Evolutionary conservation across 2,113 vertebrate species (phyloP).

Genomic region (Grus americana): DNA sequence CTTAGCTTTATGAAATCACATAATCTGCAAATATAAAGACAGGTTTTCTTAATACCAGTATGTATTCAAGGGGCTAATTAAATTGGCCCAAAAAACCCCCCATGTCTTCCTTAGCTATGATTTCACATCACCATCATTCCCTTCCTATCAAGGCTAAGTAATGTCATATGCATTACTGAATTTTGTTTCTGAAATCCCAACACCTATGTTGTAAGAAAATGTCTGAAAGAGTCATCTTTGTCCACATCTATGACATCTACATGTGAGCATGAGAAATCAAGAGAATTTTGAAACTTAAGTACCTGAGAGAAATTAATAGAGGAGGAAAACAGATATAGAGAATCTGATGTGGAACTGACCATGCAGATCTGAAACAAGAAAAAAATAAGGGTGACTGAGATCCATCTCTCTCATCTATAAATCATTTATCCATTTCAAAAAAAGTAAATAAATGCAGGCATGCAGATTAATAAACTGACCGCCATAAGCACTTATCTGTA

Average conservation of each 20-base stretch:
- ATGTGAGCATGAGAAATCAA: not conserved
- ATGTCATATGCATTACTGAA: not conserved
- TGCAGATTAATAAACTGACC: not conserved
- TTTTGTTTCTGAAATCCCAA: not conserved
- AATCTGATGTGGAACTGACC: not conserved
- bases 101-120: not conserved
- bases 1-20: not conserved
- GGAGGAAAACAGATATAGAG: not conserved
- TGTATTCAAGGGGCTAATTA: not conserved
- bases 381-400: not conserved
- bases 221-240: not conserved
- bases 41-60: not conserved
- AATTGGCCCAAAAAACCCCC: not conserved
- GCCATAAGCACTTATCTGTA: not conserved
- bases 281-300: not conserved
- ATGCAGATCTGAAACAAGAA: not conserved
- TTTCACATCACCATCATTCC: not conserved
- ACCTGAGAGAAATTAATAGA: not conserved
- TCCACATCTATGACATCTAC: not conserved
- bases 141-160: not conserved
- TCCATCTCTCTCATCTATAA: not conserved
- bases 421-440: not conserved
- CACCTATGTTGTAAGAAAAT: not conserved
- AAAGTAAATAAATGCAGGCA: not conserved
- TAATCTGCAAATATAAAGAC: not conserved